These are phyloP conservation scores for Trichomalopsis sarcophagae DNA, from an alignment of 1,140 invertebrate species.

Conservation along the genomic window DNA sequence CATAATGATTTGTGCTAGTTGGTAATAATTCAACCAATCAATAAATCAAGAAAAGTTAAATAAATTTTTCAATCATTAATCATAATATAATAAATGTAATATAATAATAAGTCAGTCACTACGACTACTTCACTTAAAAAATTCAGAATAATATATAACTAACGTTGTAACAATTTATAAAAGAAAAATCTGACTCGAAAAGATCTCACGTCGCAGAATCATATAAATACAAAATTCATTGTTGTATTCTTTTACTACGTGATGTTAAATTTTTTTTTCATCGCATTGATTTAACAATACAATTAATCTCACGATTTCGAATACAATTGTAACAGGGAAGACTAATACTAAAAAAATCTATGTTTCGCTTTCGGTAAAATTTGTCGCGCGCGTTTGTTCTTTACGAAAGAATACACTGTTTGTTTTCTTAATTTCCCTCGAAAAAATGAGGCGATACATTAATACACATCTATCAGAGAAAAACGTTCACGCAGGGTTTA, in stretches of 20 bases:
- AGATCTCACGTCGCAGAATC: conserved; percentile 10
- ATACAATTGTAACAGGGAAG: conserved; percentile 64
- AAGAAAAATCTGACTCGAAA: conserved; percentile 6
- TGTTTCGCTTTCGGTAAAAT: conserved; percentile 53
- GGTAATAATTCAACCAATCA: conserved; percentile 29
- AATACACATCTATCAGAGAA: conserved; percentile 42
- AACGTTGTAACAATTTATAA: conserved; percentile 45
- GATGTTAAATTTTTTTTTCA: conserved; percentile 38
- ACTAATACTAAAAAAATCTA: conserved; percentile 61
- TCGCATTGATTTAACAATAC: conserved; percentile 54
- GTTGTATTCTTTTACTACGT: conserved; percentile 40
- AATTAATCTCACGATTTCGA: conserved; percentile 59
- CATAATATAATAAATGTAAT: conserved; percentile 41
- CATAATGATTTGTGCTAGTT: not conserved
- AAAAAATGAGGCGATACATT: conserved; percentile 48
- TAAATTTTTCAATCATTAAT: conserved; percentile 10
- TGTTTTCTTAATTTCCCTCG: conserved; percentile 28
- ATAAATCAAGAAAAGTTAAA: conserved; percentile 24
- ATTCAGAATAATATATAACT: conserved; percentile 46
- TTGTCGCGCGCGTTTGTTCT: conserved; percentile 39
- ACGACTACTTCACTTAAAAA: conserved; percentile 37
- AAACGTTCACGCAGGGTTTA: conserved; percentile 44
- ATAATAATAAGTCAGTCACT: conserved; percentile 41
- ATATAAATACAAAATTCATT: conserved; percentile 43
- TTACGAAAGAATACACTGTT: conserved; percentile 41